phyloP scores from a whole-genome alignment of 2,888 invertebrate genomes.

The Girardia tigrina region DNA sequence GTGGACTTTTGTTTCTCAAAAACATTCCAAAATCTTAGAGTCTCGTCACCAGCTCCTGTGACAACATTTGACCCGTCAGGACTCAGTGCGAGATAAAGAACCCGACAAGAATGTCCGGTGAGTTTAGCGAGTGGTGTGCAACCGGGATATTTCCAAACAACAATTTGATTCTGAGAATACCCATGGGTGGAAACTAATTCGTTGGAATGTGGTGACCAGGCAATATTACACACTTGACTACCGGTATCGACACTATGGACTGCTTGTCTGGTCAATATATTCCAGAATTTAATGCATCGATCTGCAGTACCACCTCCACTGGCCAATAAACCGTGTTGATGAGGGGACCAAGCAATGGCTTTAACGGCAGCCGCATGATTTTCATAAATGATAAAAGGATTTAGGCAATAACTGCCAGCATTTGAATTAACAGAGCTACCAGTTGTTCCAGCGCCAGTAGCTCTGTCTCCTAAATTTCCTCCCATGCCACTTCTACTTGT shows the following conservation, averaged over 20 bases:
- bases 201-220: slow-evolving; percentile 95
- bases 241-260: slow-evolving; percentile 96
- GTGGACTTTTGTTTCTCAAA: slow-evolving; percentile 82
- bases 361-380: slow-evolving; percentile 83
- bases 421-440: slow-evolving; percentile 80
- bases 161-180: slow-evolving; percentile 92
- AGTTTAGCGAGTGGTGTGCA: slow-evolving; percentile 87
- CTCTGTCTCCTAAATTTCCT: neutral
- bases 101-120: slow-evolving; percentile 86
- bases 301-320: slow-evolving; percentile 99
- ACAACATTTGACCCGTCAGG: slow-evolving; percentile 97
- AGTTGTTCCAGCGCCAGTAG: slow-evolving; percentile 69
- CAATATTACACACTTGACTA: slow-evolving; percentile 90
- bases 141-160: slow-evolving; percentile 96
- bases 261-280: slow-evolving; percentile 87
- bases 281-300: slow-evolving; percentile 90
- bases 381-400: slow-evolving; percentile 80
- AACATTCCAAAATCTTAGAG: slow-evolving; percentile 93
- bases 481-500: slow-evolving; percentile 38
- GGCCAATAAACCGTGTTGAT: slow-evolving; percentile 86
- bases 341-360: slow-evolving; percentile 96
- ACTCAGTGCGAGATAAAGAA: slow-evolving; percentile 83
- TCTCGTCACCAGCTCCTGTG: slow-evolving; percentile 95
- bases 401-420: slow-evolving; percentile 51
- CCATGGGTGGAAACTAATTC: slow-evolving; percentile 94